These are phyloP conservation scores for Glossophaga mutica DNA, from an alignment of 2,797 vertebrate genomes.

Conservation along the genomic window DNA sequence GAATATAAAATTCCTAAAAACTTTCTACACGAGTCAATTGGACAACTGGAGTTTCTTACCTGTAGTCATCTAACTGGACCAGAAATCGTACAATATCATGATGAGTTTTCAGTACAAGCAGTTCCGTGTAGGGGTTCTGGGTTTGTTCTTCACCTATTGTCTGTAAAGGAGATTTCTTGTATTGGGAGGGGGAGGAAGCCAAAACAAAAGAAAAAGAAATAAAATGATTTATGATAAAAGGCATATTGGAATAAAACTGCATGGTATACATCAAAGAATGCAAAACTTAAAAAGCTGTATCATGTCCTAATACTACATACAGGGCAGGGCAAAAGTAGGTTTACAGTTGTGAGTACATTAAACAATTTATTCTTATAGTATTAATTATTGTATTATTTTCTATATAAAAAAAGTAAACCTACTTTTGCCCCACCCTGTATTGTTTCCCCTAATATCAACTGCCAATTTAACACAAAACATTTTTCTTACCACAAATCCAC, in stretches of 20 bases:
- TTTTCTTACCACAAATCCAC: conserved; percentile 17
- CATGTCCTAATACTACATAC: not conserved
- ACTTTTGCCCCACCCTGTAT: not conserved
- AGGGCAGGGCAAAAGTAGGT: not conserved
- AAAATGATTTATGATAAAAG: conserved; percentile 18
- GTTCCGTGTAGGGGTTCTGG: conserved; percentile 95
- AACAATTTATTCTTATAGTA: too few species aligned
- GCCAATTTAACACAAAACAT: conserved; percentile 3
- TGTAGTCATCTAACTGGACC: conserved; percentile 94
- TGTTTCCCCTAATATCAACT: not conserved
- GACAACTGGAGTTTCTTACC: conserved; percentile 84
- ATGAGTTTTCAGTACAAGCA: conserved; percentile 96
- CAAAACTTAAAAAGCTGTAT: not conserved
- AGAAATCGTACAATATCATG: conserved; percentile 97
- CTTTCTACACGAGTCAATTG: not conserved
- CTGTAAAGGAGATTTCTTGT: conserved; percentile 90
- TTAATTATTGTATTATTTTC: too few species aligned
- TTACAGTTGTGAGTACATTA: not conserved
- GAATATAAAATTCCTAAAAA: not conserved
- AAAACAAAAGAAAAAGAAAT: conserved; percentile 62
- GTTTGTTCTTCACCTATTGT: conserved; percentile 95
- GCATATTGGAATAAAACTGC: not conserved
- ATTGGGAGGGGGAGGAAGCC: not conserved
- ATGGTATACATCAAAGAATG: not conserved
- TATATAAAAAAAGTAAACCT: not conserved